A percentile compares a stretch with the other conserved stretches of the same genome.
These are phyloP conservation scores for Paratrypauchen microcephalus DNA, from an alignment of 2,797 vertebrate genomes.

Conservation along the genomic window DNA sequence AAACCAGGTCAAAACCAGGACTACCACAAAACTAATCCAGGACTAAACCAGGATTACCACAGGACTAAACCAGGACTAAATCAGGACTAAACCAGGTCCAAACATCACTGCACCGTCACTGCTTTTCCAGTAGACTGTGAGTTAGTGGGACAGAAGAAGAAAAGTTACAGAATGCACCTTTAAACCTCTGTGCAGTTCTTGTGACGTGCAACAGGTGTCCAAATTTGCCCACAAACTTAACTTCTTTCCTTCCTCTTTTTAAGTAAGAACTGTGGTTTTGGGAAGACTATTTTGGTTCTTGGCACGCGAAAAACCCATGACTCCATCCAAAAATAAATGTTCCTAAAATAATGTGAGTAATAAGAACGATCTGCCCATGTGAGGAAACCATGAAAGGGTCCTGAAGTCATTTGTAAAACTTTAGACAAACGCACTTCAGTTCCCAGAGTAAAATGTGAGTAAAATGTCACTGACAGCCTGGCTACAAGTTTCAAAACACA, in stretches of 20 bases:
- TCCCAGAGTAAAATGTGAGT: conserved; percentile 5
- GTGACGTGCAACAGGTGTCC: not conserved
- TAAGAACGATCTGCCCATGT: conserved; percentile 1
- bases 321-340: conserved; percentile 22
- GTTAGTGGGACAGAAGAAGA: no score
- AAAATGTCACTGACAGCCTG: not conserved
- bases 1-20: no score
- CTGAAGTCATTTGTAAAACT: not conserved
- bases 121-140: no score
- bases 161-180: no score
- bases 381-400: conserved; percentile 16
- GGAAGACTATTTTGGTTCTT: conserved; percentile 5
- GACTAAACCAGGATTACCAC: no score
- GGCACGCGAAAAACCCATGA: conserved; percentile 27
- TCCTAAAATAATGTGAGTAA: conserved; percentile 18
- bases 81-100: no score
- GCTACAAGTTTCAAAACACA: not conserved
- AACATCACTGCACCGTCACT: no score
- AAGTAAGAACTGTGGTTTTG: not conserved
- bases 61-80: no score
- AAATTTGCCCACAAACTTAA: not conserved
- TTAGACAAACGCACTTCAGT: not conserved
- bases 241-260: not conserved
- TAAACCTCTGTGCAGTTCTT: no score
- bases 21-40: no score